These are phyloP conservation scores for Epinephelus cyanopodus DNA, from an alignment of 2,113 vertebrate genomes.

Conservation along the genomic window DNA sequence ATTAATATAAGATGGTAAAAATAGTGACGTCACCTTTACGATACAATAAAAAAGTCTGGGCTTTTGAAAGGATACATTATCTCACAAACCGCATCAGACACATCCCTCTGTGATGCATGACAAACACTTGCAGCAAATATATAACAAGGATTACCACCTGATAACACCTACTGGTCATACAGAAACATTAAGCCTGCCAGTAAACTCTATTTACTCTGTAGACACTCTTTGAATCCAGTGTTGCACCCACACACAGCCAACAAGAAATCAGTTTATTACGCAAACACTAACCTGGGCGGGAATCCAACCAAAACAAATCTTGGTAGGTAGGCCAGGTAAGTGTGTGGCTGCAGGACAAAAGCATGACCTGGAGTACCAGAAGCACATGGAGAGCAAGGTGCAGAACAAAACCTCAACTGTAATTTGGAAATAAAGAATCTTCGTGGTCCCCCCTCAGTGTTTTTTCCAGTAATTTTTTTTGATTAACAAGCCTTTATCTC, in stretches of 20 bases:
- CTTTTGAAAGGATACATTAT: background rate
- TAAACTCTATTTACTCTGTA: background rate
- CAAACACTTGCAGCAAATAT: too few species aligned
- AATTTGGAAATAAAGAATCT: background rate
- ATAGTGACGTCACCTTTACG: background rate
- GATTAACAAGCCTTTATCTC: constrained; percentile 5
- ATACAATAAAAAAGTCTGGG: background rate
- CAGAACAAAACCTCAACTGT: background rate
- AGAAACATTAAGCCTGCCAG: background rate
- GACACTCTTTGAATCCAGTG: background rate
- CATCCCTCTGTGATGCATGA: too few species aligned
- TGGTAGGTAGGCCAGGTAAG: background rate
- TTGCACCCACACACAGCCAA: background rate
- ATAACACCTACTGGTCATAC: background rate
- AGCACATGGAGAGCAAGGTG: constrained; percentile 10
- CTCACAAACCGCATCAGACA: background rate
- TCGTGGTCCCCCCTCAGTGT: background rate
- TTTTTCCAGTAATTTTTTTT: background rate
- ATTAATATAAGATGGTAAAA: background rate
- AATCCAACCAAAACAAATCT: background rate
- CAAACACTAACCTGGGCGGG: background rate
- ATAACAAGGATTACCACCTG: background rate
- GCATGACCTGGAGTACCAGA: constrained; percentile 13
- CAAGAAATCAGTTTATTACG: background rate
- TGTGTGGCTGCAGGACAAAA: background rate